phyloP scores from a whole-genome alignment of 2,113 vertebrate species.

The Neoarius graeffei region DNA sequence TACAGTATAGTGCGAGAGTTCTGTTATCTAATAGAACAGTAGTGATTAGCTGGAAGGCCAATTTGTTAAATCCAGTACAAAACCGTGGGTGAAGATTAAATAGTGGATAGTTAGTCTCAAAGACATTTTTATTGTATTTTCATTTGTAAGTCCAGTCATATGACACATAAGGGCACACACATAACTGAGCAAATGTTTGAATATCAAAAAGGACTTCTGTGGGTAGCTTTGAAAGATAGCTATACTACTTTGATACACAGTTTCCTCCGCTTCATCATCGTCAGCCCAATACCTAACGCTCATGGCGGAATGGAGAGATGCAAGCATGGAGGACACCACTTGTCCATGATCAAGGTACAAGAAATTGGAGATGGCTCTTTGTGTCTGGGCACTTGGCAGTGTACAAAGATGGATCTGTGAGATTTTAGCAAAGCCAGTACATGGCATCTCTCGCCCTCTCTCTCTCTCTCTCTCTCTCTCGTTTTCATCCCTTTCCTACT shows the following conservation, averaged over 20 bases:
- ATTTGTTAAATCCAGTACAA: constrained; percentile 71
- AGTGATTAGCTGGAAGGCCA: constrained; percentile 75
- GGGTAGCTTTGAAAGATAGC: constrained; percentile 72
- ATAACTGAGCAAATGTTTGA: constrained; percentile 65
- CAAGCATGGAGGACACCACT: constrained; percentile 57
- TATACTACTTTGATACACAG: constrained; percentile 61
- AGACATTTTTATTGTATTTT: constrained; percentile 60
- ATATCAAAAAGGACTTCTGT: constrained; percentile 75
- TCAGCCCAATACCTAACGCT: constrained; percentile 65
- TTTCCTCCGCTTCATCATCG: constrained; percentile 57
- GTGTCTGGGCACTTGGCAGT: constrained; percentile 53
- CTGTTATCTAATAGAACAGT: constrained; percentile 79
- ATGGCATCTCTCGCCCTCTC: constrained; percentile 56
- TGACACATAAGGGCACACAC: constrained; percentile 58
- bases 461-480: constrained; percentile 50
- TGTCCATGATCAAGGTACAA: constrained; percentile 61
- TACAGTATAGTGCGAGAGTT: constrained; percentile 65
- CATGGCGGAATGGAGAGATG: constrained; percentile 52
- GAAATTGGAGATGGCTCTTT: constrained; percentile 59
- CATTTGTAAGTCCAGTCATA: constrained; percentile 63
- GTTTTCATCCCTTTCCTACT: constrained; percentile 37
- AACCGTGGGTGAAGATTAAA: constrained; percentile 74
- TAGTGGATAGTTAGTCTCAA: constrained; percentile 70
- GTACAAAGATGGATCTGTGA: constrained; percentile 55
- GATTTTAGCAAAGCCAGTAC: constrained; percentile 56